Conservation (phyloP, 2,113 vertebrate species). For the Sphaerodactylus townsendi region DNA sequence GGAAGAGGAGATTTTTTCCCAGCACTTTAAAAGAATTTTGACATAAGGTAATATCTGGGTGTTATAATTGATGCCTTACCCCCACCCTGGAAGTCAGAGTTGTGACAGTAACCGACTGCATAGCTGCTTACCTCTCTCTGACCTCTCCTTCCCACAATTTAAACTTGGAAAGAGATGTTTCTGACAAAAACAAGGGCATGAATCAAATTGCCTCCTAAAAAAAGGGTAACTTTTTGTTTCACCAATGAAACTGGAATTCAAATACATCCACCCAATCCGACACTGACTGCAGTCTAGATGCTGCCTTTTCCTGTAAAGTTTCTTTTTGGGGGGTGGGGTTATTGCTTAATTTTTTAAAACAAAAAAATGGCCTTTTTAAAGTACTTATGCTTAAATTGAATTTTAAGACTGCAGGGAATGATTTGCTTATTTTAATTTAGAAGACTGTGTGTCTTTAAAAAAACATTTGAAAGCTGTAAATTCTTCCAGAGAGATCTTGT, state of each 20-base stretch:
- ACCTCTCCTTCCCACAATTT: neutral
- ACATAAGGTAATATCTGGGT: neutral
- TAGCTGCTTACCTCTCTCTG: neutral
- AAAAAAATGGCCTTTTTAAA: neutral
- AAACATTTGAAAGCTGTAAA: neutral
- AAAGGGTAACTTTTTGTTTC: neutral
- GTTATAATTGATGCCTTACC: constrained; percentile 10
- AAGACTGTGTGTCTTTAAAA: neutral
- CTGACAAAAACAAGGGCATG: neutral
- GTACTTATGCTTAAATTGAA: constrained; percentile 5
- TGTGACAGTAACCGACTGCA: constrained; percentile 9
- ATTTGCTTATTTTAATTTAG: constrained; percentile 21
- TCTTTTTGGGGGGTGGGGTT: neutral
- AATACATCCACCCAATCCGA: neutral
- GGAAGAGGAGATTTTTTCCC: constrained; percentile 10
- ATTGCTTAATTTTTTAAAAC: neutral
- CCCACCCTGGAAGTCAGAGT: neutral
- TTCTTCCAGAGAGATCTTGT: neutral
- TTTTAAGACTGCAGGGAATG: neutral
- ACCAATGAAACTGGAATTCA: neutral
- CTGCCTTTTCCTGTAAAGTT: neutral
- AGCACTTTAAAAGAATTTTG: neutral
- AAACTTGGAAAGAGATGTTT: neutral
- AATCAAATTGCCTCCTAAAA: neutral
- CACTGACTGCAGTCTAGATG: neutral